A percentile compares a stretch with the other conserved stretches of the same genome.
These are phyloP conservation scores for Amphibalanus amphitrite DNA, from an alignment of 1,140 invertebrate genomes.

Conservation along the genomic window DNA sequence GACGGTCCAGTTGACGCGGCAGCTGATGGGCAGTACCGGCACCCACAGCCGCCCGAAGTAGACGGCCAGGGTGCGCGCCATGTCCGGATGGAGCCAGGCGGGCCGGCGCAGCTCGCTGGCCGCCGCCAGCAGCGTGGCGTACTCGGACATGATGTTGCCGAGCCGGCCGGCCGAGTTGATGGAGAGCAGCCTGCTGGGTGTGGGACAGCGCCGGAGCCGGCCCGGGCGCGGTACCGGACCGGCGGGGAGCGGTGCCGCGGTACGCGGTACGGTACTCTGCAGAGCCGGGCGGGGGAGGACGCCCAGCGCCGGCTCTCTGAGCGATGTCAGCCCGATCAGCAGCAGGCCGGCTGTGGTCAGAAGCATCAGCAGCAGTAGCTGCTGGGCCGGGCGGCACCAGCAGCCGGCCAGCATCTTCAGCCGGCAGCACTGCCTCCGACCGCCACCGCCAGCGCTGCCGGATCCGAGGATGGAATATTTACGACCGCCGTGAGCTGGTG, in stretches of 20 bases:
- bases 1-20: neutral
- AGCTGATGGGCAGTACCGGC: neutral
- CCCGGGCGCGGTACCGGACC: too few species aligned
- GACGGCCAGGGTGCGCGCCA: neutral
- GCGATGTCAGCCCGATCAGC: neutral
- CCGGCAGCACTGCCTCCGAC: too few species aligned
- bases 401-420: too few species aligned
- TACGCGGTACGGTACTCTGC: too few species aligned
- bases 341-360: neutral
- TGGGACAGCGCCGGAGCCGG: too few species aligned
- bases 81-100: neutral
- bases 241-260: too few species aligned
- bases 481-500: too few species aligned
- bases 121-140: slow-evolving; percentile 10
- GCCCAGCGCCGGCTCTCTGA: too few species aligned
- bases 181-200: neutral
- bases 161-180: slow-evolving; percentile 5
- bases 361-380: neutral
- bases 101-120: neutral
- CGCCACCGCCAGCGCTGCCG: too few species aligned
- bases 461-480: too few species aligned
- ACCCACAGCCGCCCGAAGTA: neutral
- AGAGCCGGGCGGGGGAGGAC: too few species aligned
- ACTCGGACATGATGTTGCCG: slow-evolving; percentile 12
- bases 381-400: too few species aligned